phyloP scores from a whole-genome alignment of 2,888 invertebrate species.

The Athripsodes cinereus region DNA sequence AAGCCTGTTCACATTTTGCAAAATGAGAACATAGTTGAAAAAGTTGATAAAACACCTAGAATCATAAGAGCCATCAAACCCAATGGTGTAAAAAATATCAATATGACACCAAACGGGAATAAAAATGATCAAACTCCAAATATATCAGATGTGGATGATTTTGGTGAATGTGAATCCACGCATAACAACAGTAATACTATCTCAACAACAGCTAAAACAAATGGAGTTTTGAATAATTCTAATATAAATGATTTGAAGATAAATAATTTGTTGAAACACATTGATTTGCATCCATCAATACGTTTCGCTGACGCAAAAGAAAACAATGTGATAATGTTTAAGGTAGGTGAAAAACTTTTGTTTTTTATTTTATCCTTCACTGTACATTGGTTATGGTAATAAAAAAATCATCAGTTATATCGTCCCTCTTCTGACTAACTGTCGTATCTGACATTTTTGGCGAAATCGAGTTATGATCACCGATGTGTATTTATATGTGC shows the following conservation, averaged over 20 bases:
- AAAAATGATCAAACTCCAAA: background rate
- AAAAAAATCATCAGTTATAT: too few species aligned
- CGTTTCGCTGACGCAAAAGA: constrained; percentile 11
- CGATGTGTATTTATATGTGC: too few species aligned
- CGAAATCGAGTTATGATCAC: too few species aligned
- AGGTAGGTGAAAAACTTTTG: too few species aligned
- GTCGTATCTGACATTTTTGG: too few species aligned
- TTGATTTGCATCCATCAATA: constrained; percentile 15
- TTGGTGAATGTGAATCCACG: background rate
- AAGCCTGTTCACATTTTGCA: constrained; percentile 20
- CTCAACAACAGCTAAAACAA: background rate
- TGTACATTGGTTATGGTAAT: too few species aligned
- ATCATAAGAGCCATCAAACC: constrained; percentile 21
- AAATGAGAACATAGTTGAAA: constrained; percentile 15
- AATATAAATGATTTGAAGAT: background rate
- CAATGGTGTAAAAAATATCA: constrained; percentile 14
- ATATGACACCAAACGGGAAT: constrained; percentile 4
- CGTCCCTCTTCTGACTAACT: too few species aligned
- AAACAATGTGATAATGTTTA: constrained; percentile 20
- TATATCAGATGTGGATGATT: background rate
- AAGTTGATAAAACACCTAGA: constrained; percentile 21
- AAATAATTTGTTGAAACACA: constrained; percentile 6
- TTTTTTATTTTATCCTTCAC: too few species aligned
- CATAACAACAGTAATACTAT: background rate
- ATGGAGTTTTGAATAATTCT: background rate